Conservation (phyloP, 2,888 invertebrate species). For the Yponomeuta evonymella region DNA sequence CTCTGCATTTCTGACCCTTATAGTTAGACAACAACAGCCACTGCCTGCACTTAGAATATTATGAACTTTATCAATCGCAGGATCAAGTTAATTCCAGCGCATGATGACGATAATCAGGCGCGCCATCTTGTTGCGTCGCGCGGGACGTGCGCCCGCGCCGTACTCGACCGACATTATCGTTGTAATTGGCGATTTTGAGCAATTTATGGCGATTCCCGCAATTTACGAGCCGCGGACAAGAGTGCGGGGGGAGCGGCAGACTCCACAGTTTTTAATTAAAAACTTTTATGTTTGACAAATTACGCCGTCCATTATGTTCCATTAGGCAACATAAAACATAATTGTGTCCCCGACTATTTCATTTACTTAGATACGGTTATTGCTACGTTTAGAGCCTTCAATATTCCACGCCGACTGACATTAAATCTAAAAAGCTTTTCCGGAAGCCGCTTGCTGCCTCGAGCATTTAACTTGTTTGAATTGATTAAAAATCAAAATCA, state of each 20-base stretch:
- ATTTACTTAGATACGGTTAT: slow-evolving; percentile 16
- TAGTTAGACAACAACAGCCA: not conserved
- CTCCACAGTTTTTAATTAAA: slow-evolving; percentile 55
- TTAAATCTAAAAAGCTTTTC: not conserved
- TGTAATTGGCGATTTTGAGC: slow-evolving; percentile 71
- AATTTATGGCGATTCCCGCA: slow-evolving; percentile 70
- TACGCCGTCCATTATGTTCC: slow-evolving; percentile 63
- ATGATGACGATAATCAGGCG: slow-evolving; percentile 8
- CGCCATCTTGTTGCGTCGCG: slow-evolving; percentile 24
- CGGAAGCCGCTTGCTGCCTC: not conserved
- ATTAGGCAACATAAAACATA: slow-evolving; percentile 48
- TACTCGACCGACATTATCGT: slow-evolving; percentile 57
- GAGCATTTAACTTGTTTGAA: not conserved
- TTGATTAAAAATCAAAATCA: no score
- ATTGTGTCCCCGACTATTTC: slow-evolving; percentile 19
- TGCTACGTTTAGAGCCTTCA: slow-evolving; percentile 3
- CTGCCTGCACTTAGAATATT: not conserved
- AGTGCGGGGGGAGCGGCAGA: slow-evolving; percentile 52
- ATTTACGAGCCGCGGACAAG: slow-evolving; percentile 73
- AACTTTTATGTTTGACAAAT: slow-evolving; percentile 65
- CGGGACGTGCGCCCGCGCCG: slow-evolving; percentile 25
- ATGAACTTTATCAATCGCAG: slow-evolving; percentile 9
- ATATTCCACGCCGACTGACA: not conserved
- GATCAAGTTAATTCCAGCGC: slow-evolving; percentile 4
- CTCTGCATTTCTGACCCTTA: no score